Evolutionary conservation across 1,140 invertebrate species (phyloP).

Genomic region (Tenebrio molitor): DNA sequence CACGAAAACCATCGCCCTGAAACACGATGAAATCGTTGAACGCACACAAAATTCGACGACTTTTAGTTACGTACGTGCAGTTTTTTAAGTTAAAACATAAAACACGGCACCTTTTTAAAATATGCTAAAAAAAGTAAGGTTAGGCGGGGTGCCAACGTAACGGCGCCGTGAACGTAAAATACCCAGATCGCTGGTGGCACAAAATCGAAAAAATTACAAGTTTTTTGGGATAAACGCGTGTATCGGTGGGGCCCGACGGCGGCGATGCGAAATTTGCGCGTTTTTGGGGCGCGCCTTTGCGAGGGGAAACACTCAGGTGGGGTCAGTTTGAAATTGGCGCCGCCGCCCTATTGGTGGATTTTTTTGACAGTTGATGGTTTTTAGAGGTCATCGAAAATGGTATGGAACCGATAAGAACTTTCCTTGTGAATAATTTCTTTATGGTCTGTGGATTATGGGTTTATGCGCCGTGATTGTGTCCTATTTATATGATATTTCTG

Average conservation of each 20-base stretch:
- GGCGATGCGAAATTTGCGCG: neutral
- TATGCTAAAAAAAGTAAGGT: slow-evolving; percentile 8
- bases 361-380: slow-evolving; percentile 13
- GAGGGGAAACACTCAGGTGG: too few species aligned
- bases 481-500: neutral
- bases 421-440: slow-evolving; percentile 30
- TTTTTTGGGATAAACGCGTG: too few species aligned
- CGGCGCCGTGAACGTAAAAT: too few species aligned
- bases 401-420: slow-evolving; percentile 35
- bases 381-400: slow-evolving; percentile 30
- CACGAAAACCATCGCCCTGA: neutral
- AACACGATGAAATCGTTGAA: neutral
- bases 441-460: slow-evolving; percentile 32
- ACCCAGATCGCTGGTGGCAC: too few species aligned
- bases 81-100: slow-evolving; percentile 17
- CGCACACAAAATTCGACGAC: neutral
- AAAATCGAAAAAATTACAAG: too few species aligned
- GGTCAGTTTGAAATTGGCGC: neutral
- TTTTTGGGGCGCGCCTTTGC: too few species aligned
- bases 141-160: neutral
- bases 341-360: neutral
- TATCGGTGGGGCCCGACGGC: too few species aligned
- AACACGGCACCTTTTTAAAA: slow-evolving; percentile 17
- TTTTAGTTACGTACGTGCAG: too few species aligned
- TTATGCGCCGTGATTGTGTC: slow-evolving; percentile 16